Base-by-base conservation (phyloP, 2,888 invertebrate species). In the Nephrocerus scutellatus region DNA sequence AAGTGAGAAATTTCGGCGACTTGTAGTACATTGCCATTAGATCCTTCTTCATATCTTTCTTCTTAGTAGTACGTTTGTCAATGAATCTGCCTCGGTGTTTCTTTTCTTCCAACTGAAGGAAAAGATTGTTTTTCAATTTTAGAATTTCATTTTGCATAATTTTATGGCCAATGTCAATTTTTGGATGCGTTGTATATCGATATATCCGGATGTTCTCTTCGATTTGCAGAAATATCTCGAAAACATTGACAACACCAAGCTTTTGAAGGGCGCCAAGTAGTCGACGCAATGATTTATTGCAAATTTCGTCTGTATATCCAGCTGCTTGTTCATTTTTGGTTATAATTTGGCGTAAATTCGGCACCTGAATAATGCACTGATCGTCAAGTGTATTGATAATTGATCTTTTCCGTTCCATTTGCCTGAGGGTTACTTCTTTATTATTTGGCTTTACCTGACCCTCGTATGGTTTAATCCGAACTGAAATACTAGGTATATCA, bases 1-100 rank as follows among this genome's bases (percentile, higher is more conserved):
- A 75, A 29, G 83, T 71, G 9, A 77, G 64, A 56, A 81, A 80
- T 64, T 84, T 85, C 1, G 83, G 60, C 1, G 52, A 34, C 18
- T 50, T 50, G 5, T 46, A 41, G 19, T 33, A 33, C 0, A 33
- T 39, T 13, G 18, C 4, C 1, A 39, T 29, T 34, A 52, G 35
- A 7, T 16, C 30, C 13, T 48, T 36, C 28, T 32, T 39, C 2
- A 13, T 8, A 0, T 8, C 14, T 20, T 36, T 34, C 2, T 24
- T 6, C 6, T 32, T 35, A n/a, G 9, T 2, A 9, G 21, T 1
- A 12, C 15, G 5, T 49, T 40, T 58, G 48, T 5, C 38, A 28
- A 5, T 12, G 32, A 8, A 24, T 47, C 43, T 21, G 43, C 36
- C 30, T 50, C 51, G 10, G 51, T 47, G 39, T 43, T 56, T 43